Evolutionary conservation across 2,888 invertebrate species (phyloP).

Genomic region (Mellilla xanthometata): DNA sequence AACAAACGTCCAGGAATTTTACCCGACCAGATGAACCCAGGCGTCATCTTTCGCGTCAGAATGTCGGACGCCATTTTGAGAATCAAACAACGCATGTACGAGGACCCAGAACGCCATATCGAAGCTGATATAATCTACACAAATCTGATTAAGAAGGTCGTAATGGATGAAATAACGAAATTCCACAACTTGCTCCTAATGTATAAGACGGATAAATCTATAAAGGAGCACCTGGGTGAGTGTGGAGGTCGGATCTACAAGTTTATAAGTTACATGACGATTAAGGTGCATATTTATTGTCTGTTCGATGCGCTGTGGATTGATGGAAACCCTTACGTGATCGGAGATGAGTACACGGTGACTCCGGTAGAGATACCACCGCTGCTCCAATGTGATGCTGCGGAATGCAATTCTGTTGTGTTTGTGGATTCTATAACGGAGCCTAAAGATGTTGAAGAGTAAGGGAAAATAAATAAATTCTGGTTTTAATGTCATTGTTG

Average conservation of each 20-base stretch:
- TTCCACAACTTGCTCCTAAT: slow-evolving; percentile 70
- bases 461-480: slow-evolving; percentile 52
- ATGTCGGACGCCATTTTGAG: slow-evolving; percentile 75
- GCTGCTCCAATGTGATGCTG: slow-evolving; percentile 70
- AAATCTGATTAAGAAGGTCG: slow-evolving; percentile 71
- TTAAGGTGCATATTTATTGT: slow-evolving; percentile 75
- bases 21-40: slow-evolving; percentile 74
- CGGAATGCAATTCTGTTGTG: slow-evolving; percentile 71
- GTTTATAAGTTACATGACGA: slow-evolving; percentile 75
- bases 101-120: slow-evolving; percentile 71
- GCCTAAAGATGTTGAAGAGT: slow-evolving; percentile 70
- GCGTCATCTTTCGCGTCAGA: slow-evolving; percentile 69
- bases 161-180: slow-evolving; percentile 74
- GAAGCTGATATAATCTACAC: slow-evolving; percentile 76
- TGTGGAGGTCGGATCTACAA: slow-evolving; percentile 75
- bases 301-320: slow-evolving; percentile 75
- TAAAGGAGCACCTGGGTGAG: slow-evolving; percentile 73
- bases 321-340: slow-evolving; percentile 74
- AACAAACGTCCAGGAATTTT: slow-evolving; percentile 64
- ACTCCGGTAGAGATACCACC: slow-evolving; percentile 73
- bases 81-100: slow-evolving; percentile 75
- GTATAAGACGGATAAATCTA: slow-evolving; percentile 74
- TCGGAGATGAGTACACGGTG: slow-evolving; percentile 73
- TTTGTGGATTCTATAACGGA: slow-evolving; percentile 75
- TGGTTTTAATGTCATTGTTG: background rate